These are phyloP conservation scores for Dipodomys merriami DNA, from an alignment of 2,113 vertebrate species.

Conservation along the genomic window DNA sequence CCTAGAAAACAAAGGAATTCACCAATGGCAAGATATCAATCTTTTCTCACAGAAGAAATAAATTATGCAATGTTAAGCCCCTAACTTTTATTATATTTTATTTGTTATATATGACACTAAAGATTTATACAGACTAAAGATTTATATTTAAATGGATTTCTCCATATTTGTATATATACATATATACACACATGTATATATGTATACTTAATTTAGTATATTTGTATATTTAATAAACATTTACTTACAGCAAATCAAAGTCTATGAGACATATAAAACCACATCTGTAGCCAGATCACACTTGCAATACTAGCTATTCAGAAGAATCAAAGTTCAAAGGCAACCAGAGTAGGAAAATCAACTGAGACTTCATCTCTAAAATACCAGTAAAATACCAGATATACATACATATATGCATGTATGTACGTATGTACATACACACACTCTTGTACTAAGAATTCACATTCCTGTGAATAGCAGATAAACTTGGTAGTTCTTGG, in stretches of 20 bases:
- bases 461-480: not conserved
- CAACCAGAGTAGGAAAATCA: too few relatives aligned
- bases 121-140: not conserved
- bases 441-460: not conserved
- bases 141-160: not conserved
- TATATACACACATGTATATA: too few relatives aligned
- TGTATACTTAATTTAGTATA: too few relatives aligned
- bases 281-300: too few relatives aligned
- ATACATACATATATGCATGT: too few relatives aligned
- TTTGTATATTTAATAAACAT: not conserved
- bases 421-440: not conserved
- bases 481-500: not conserved
- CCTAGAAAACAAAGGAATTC: conserved; percentile 39
- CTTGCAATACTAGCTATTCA: too few relatives aligned
- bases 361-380: too few relatives aligned
- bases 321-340: too few relatives aligned
- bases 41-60: conserved; percentile 64
- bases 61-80: conserved; percentile 69
- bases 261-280: not conserved
- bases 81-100: conserved; percentile 72
- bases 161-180: too few relatives aligned
- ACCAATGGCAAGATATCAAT: not conserved
- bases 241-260: not conserved
- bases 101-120: conserved; percentile 50
- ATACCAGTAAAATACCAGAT: too few relatives aligned